A percentile compares a stretch with the other conserved stretches of the same genome.
These are phyloP conservation scores for Thryonomys swinderianus DNA, from an alignment of 2,113 vertebrate species.

Conservation along the genomic window DNA sequence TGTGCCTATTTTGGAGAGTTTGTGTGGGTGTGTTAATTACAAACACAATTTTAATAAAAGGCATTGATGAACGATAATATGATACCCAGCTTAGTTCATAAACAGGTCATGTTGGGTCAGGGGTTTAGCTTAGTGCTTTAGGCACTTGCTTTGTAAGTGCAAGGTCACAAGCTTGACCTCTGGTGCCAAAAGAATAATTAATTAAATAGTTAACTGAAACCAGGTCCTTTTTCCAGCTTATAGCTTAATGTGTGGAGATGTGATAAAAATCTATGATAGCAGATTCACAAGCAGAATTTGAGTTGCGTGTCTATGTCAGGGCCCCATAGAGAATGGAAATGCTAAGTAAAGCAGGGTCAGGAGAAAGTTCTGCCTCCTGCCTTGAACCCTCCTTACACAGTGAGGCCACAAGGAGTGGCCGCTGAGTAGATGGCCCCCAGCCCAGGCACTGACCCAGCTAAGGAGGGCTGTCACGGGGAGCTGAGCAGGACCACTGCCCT, in stretches of 20 bases:
- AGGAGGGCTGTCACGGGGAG: accelerated
- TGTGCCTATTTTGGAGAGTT: background rate
- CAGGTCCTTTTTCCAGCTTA: background rate
- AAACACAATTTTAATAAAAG: slow-evolving; percentile 3
- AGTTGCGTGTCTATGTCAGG: background rate
- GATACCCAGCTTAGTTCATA: background rate
- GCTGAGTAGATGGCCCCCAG: background rate
- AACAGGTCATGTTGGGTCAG: background rate
- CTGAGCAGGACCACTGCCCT: background rate
- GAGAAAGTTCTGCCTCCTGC: background rate
- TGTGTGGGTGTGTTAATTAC: background rate
- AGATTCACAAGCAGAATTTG: background rate
- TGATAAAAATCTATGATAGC: background rate
- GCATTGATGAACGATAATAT: background rate
- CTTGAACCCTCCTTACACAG: background rate
- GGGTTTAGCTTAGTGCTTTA: too few relatives aligned
- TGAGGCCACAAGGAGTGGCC: background rate
- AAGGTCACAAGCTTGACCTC: too few relatives aligned
- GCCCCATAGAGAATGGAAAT: background rate
- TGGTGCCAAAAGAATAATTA: too few relatives aligned
- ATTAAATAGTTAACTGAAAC: too few relatives aligned
- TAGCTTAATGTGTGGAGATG: background rate
- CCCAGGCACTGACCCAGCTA: background rate
- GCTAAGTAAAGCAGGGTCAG: background rate
- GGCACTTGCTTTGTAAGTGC: too few relatives aligned